Base-by-base conservation (phyloP, 2,888 invertebrate species). In the Tridacna gigas region DNA sequence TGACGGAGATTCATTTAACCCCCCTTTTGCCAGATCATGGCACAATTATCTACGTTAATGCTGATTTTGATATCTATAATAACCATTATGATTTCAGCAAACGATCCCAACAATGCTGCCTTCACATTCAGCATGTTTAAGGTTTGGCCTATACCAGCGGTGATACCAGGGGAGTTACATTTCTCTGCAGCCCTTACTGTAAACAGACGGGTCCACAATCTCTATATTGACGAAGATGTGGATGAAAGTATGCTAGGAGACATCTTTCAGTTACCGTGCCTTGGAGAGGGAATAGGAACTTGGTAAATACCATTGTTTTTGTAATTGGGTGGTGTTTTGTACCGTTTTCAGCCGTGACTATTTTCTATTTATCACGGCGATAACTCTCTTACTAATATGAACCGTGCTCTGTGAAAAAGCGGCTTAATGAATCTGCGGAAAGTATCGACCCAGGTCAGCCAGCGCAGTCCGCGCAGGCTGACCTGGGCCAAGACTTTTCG, bases 141-240 rank as follows among this genome's bases (percentile, higher is more conserved):
- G 26, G 60, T 81, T 9, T 81, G 79, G 76, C 79, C 79, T 12
- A 56, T 81, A 7, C 81, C 81, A 0, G 66, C 67, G 13, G 25
- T 67, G 7, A 60, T 84, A n/a, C 81, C 81, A 7, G 84, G 81
- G 5, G 15, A 79, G 25, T 51, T 81, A 20, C 80, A 81, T 47
- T 74, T 79, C 37, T 84, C 81, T 0, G 67, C 76, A 7, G 79
- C 79, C 65, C 48, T 81, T 45, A 76, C 77, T 22, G 81, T 81
- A 22, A 79, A 78, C 63, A 75, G 73, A 48, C 63, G 75, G 37
- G 28, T 81, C n/a, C 61, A 73, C 69, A 75, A 61, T 12, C 77
- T 79, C 26, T 84, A 76, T 56, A 73, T 77, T 28, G 79, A 84
- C 77, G 71, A 71, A 25, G 71, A 71, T 51, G 71, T 71, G 4